Percentiles rank a stretch among this genome's conserved stretches.
Evolutionary conservation across 2,888 invertebrate genomes (phyloP).

Genomic region (Orthonevra nobilis): DNA sequence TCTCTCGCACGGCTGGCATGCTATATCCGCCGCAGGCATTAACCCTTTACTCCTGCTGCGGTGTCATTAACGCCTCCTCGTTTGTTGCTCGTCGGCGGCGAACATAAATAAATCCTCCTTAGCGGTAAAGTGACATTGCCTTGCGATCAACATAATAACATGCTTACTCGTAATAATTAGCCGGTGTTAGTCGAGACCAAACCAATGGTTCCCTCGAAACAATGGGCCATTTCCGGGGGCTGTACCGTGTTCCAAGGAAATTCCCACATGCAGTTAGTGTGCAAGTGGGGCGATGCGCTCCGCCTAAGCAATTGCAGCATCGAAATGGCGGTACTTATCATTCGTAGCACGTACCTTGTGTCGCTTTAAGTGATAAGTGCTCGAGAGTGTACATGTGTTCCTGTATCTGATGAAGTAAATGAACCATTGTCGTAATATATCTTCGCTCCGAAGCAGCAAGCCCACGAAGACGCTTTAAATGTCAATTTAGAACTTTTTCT

Average conservation of each 20-base stretch:
- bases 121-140: constrained; percentile 31
- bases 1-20: constrained; percentile 48
- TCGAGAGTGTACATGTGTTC: constrained; percentile 21
- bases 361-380: constrained; percentile 59
- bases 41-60: constrained; percentile 44
- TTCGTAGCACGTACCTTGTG: constrained; percentile 65
- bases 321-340: constrained; percentile 38
- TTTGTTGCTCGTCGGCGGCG: constrained; percentile 3
- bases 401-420: constrained; percentile 61
- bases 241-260: constrained; percentile 19
- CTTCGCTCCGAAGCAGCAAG: constrained; percentile 33
- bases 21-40: constrained; percentile 57
- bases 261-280: not conserved
- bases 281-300: not conserved
- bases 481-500: constrained; percentile 31
- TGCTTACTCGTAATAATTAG: constrained; percentile 35
- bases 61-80: constrained; percentile 53
- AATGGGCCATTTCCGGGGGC: constrained; percentile 53
- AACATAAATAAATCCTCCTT: constrained; percentile 44
- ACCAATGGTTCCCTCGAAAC: not conserved
- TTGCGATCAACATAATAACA: constrained; percentile 23
- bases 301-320: constrained; percentile 51
- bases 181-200: constrained; percentile 15
- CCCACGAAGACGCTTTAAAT: not conserved
- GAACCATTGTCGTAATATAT: constrained; percentile 56